A percentile compares a stretch with the other conserved stretches of the same genome.
These are phyloP conservation scores for Magallana nippona DNA, from an alignment of 2,888 invertebrate species.

Conservation along the genomic window DNA sequence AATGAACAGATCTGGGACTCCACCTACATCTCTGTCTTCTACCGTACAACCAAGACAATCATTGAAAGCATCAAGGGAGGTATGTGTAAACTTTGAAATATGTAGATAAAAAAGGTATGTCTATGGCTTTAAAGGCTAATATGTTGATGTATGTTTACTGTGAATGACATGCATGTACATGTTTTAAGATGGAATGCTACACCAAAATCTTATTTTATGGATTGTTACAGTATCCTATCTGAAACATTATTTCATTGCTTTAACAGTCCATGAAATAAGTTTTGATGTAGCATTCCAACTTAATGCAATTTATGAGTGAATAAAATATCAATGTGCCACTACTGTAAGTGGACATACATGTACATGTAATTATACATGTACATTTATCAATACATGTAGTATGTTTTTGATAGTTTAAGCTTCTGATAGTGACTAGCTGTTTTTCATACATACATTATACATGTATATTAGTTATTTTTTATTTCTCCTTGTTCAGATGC, in stretches of 20 bases:
- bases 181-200: no score
- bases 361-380: no score
- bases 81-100: slow-evolving; percentile 36
- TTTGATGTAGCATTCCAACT: no score
- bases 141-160: neutral
- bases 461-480: slow-evolving; percentile 10
- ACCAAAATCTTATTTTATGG: no score
- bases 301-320: no score
- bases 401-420: no score
- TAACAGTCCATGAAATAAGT: no score
- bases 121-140: no score
- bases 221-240: no score
- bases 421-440: neutral
- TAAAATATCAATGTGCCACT: neutral
- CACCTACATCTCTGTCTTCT: slow-evolving; percentile 70
- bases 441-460: neutral
- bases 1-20: slow-evolving; percentile 70
- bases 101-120: no score
- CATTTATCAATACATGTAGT: no score
- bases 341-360: neutral
- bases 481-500: slow-evolving; percentile 55
- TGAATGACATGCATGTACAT: neutral
- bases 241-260: no score
- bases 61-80: slow-evolving; percentile 66
- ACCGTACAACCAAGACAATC: slow-evolving; percentile 70